Conservation (phyloP, 2,888 invertebrate species). For the Lasioglossum vierecki region DNA sequence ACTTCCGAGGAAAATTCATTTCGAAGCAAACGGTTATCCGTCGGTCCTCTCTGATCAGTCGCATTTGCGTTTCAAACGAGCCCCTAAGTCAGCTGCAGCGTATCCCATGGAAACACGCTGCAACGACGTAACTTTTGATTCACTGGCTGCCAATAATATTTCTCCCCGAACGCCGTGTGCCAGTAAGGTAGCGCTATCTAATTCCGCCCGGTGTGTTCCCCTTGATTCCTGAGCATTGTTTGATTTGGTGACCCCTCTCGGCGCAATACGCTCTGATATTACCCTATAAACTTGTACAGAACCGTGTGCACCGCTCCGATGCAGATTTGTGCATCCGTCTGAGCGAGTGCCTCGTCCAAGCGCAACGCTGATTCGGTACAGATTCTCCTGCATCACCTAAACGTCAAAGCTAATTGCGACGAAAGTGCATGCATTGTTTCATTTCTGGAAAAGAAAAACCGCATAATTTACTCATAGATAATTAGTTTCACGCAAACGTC, state of each 20-base stretch:
- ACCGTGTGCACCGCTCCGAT: slow-evolving; percentile 37
- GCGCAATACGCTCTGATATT: slow-evolving; percentile 15
- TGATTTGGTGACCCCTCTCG: slow-evolving; percentile 55
- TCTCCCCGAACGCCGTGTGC: not conserved
- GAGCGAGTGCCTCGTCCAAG: slow-evolving; percentile 23
- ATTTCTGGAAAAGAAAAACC: not conserved
- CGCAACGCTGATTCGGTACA: slow-evolving; percentile 48
- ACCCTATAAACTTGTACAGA: slow-evolving; percentile 27
- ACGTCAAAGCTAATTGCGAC: slow-evolving; percentile 46
- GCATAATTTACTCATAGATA: not conserved
- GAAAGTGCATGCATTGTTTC: not conserved
- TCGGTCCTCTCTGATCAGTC: not conserved
- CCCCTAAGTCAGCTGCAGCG: slow-evolving; percentile 25
- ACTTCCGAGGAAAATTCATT: not conserved
- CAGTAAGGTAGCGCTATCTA: slow-evolving; percentile 37
- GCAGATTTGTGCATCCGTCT: slow-evolving; percentile 51
- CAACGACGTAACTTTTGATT: slow-evolving; percentile 40
- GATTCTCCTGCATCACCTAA: slow-evolving; percentile 60
- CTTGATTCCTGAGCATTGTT: slow-evolving; percentile 47
- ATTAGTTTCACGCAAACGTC: not conserved
- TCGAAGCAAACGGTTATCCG: not conserved
- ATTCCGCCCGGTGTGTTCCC: slow-evolving; percentile 33
- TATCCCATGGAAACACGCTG: slow-evolving; percentile 17
- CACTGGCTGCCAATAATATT: slow-evolving; percentile 33
- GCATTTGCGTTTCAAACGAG: slow-evolving; percentile 33